Conservation (phyloP, 2,797 vertebrate genomes). For the Pseudochaenichthys georgianus region DNA sequence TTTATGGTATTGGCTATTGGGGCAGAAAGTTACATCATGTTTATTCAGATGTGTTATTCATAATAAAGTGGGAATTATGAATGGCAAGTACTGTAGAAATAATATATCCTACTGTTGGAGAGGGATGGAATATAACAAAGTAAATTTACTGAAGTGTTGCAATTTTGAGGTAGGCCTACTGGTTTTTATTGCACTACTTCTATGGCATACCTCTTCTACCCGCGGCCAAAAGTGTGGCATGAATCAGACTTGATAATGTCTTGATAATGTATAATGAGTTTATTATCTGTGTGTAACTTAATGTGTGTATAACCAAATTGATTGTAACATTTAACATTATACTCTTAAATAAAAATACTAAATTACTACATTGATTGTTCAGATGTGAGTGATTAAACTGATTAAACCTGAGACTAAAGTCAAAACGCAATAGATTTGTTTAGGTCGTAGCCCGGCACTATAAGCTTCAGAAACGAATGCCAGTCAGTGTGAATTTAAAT, state of each 20-base stretch:
- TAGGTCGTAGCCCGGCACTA: not conserved
- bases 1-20: constrained; percentile 56
- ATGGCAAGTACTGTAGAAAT: not conserved
- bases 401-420: not conserved
- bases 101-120: not conserved
- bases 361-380: constrained; percentile 8
- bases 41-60: not conserved
- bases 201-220: not conserved
- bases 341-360: not conserved
- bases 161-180: not conserved
- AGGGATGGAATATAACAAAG: not conserved
- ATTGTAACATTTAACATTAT: constrained; percentile 5
- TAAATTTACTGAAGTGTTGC: constrained; percentile 1
- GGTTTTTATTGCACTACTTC: not conserved
- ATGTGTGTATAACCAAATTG: not conserved
- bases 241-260: constrained; percentile 40
- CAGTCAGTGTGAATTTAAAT: constrained; percentile 6
- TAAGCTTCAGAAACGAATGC: not conserved
- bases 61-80: not conserved
- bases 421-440: not conserved
- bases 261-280: too few species aligned
- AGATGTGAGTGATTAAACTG: not conserved
- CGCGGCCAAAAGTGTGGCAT: constrained; percentile 36
- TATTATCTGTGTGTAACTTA: not conserved
- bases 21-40: constrained; percentile 60